Percentiles rank a stretch among this genome's conserved stretches.
Conservation (phyloP, 2,797 vertebrate genomes). For the Centroberyx gerrardi region DNA sequence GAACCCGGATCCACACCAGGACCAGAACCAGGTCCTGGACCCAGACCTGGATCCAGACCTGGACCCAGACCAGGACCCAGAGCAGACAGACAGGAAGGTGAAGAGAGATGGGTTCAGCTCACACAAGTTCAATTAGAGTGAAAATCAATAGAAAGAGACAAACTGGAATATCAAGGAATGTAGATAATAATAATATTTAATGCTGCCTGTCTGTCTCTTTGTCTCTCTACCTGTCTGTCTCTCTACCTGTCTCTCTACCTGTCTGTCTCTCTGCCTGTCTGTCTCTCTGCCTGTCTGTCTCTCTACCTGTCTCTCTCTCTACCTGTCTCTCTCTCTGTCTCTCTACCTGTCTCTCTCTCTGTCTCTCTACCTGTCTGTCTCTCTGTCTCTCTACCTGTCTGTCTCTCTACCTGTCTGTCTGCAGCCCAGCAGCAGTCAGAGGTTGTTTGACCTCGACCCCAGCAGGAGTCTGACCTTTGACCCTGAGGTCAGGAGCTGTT, state of each 20-base stretch:
- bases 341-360: too few species aligned
- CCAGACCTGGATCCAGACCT: conserved; percentile 5
- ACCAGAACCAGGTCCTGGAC: conserved; percentile 53
- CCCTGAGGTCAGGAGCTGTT: conserved; percentile 69
- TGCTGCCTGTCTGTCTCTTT: neutral
- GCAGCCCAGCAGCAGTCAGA: conserved; percentile 12
- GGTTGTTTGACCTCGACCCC: neutral
- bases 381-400: too few species aligned
- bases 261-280: too few species aligned
- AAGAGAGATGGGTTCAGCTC: neutral
- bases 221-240: too few species aligned
- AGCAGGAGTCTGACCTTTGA: conserved; percentile 30
- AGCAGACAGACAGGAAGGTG: conserved; percentile 24
- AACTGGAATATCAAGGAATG: too few species aligned
- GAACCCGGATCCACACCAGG: conserved; percentile 51
- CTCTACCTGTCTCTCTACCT: neutral
- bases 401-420: neutral
- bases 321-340: too few species aligned
- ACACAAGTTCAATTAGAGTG: neutral
- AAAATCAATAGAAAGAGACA: neutral
- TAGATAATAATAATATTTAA: too few species aligned
- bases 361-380: too few species aligned
- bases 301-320: too few species aligned
- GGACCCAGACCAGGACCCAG: conserved; percentile 18
- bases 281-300: too few species aligned